These are phyloP conservation scores for Sarcophaga subvicina DNA, from an alignment of 2,888 invertebrate genomes.

Conservation along the genomic window DNA sequence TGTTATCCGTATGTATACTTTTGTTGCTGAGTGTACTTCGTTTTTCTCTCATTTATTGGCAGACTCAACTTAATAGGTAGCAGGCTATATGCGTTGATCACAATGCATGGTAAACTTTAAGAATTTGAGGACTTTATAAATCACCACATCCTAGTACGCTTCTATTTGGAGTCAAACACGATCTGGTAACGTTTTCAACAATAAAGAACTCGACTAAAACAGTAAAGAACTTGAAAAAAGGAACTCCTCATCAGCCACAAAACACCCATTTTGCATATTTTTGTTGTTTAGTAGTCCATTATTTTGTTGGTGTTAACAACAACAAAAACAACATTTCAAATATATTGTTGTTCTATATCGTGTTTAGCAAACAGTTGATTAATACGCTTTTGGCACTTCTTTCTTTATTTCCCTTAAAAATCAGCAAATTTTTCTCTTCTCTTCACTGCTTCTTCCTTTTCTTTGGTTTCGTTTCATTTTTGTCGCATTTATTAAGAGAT, in stretches of 20 bases:
- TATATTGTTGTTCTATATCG: constrained; percentile 18
- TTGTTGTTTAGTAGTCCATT: neutral
- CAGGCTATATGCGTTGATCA: too few species aligned
- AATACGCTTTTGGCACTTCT: constrained; percentile 68
- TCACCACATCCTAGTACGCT: too few species aligned
- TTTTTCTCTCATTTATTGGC: too few species aligned
- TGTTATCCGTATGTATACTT: too few species aligned
- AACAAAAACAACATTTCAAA: neutral
- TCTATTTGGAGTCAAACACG: fast-evolving
- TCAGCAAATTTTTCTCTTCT: neutral
- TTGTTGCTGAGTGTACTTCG: too few species aligned
- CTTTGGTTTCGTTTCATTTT: constrained; percentile 26
- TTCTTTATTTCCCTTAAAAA: neutral
- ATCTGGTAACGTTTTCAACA: constrained; percentile 29
- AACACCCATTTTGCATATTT: constrained; percentile 6
- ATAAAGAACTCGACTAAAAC: neutral
- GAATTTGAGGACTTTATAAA: too few species aligned
- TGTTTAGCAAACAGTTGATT: constrained; percentile 66
- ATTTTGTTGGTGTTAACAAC: constrained; percentile 46
- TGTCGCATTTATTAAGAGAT: constrained; percentile 64
- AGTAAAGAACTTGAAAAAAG: neutral
- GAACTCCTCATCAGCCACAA: constrained; percentile 17
- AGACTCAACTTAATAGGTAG: too few species aligned
- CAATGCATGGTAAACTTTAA: too few species aligned
- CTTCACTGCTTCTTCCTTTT: constrained; percentile 2